Conservation (phyloP, 2,797 vertebrate species). For the Orientallactaga sibirica region DNA sequence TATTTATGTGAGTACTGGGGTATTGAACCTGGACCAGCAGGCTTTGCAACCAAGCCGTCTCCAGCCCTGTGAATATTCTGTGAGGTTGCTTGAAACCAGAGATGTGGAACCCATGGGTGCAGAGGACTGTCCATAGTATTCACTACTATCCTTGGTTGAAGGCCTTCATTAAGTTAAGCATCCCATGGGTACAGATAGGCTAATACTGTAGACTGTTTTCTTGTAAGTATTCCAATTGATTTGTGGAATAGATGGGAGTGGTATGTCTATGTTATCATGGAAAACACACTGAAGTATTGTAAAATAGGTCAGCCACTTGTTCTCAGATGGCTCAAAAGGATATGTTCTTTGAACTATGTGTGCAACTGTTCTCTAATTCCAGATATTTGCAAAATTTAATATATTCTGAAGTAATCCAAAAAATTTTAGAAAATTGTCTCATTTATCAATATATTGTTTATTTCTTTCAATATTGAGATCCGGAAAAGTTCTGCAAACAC, state of each 20-base stretch:
- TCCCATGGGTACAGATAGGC: background rate
- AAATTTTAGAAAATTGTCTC: background rate
- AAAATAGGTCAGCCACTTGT: background rate
- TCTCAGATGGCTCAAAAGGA: background rate
- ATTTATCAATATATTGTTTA: background rate
- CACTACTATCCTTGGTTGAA: background rate
- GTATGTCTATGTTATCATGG: background rate
- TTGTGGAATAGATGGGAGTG: conserved; percentile 35
- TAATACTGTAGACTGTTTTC: background rate
- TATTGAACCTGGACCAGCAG: no score
- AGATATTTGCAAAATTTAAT: background rate
- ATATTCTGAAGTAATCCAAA: background rate
- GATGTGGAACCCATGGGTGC: no score
- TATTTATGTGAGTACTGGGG: no score
- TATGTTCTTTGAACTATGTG: background rate
- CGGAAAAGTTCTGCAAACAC: background rate
- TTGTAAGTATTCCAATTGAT: background rate
- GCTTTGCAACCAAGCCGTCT: no score
- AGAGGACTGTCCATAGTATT: background rate
- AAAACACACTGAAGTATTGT: background rate
- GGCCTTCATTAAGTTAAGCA: background rate
- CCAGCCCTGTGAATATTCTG: background rate
- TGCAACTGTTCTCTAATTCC: background rate
- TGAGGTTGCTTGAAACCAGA: background rate
- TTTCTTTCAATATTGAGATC: background rate